phyloP scores from a whole-genome alignment of 2,888 invertebrate genomes.

The Eristalis tenax region DNA sequence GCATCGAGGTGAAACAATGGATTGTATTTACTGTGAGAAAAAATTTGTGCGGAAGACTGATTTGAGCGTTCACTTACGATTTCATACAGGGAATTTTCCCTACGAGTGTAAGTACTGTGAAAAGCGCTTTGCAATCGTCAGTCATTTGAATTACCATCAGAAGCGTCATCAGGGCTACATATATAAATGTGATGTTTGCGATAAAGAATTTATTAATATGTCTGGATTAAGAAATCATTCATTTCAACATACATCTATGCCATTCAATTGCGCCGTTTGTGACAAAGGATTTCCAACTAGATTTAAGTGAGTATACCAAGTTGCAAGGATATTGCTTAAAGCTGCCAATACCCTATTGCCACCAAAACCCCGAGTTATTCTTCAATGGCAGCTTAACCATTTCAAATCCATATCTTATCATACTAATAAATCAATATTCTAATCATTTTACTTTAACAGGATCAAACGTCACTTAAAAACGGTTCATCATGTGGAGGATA shows the following conservation, averaged over 20 bases:
- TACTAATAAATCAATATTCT: not conserved
- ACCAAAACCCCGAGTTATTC: too few species aligned
- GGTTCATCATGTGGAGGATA: constrained; percentile 55
- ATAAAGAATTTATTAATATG: constrained; percentile 72
- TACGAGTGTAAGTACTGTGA: constrained; percentile 70
- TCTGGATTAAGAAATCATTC: constrained; percentile 72
- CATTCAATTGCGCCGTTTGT: constrained; percentile 67
- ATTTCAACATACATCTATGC: constrained; percentile 73
- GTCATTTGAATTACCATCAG: constrained; percentile 73
- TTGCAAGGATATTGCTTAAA: not conserved
- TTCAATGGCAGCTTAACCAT: not conserved
- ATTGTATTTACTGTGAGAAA: constrained; percentile 73
- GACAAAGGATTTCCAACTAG: constrained; percentile 72
- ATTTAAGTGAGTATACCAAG: constrained; percentile 68
- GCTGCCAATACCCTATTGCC: too few species aligned
- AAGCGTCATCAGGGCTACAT: constrained; percentile 71
- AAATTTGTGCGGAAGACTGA: constrained; percentile 73
- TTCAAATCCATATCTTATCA: not conserved
- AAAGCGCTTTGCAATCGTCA: constrained; percentile 72
- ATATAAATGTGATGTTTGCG: constrained; percentile 70
- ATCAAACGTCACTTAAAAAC: constrained; percentile 62
- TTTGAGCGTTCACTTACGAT: constrained; percentile 72
- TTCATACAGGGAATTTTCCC: constrained; percentile 73
- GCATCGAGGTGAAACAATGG: constrained; percentile 73
- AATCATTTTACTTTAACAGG: constrained; percentile 3